Conservation (phyloP, 1,140 invertebrate genomes). For the Lanistes nyassanus region DNA sequence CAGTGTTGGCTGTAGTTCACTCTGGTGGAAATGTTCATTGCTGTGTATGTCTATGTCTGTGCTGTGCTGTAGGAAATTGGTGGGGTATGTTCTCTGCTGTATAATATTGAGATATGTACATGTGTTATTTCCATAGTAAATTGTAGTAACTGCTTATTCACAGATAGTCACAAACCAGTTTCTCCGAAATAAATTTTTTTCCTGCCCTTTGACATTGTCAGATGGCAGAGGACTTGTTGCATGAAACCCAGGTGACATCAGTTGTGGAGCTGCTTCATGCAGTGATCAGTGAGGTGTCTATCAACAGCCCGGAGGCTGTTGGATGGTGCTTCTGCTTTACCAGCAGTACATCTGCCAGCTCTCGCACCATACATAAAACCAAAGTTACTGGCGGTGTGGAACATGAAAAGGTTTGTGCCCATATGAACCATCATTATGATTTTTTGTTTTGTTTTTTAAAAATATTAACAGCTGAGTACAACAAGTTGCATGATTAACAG, state of each 20-base stretch:
- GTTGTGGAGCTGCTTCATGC: slow-evolving; percentile 87
- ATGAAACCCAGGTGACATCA: slow-evolving; percentile 81
- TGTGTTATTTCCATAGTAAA: not conserved
- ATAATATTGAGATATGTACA: not conserved
- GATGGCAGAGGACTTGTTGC: slow-evolving; percentile 85
- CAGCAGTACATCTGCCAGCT: slow-evolving; percentile 52
- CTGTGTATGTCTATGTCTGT: not conserved
- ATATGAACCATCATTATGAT: too few relatives aligned
- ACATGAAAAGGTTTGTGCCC: slow-evolving; percentile 40
- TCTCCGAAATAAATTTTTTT: not conserved
- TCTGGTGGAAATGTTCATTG: not conserved
- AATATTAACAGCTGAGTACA: too few relatives aligned
- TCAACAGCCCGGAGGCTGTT: slow-evolving; percentile 74
- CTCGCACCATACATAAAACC: slow-evolving; percentile 42
- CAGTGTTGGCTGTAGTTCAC: not conserved
- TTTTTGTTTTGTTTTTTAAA: too few relatives aligned
- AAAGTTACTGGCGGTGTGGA: slow-evolving; percentile 32
- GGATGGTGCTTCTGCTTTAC: slow-evolving; percentile 39
- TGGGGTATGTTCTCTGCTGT: not conserved
- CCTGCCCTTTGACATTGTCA: slow-evolving; percentile 63
- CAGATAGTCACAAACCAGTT: not conserved
- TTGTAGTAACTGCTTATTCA: not conserved
- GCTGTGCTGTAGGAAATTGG: not conserved
- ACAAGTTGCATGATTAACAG: too few relatives aligned
- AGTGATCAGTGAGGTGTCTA: slow-evolving; percentile 83